Percentiles rank a stretch among this genome's conserved stretches.
These are phyloP conservation scores for Rhagoletis pomonella DNA, from an alignment of 1,140 invertebrate species.

Conservation along the genomic window DNA sequence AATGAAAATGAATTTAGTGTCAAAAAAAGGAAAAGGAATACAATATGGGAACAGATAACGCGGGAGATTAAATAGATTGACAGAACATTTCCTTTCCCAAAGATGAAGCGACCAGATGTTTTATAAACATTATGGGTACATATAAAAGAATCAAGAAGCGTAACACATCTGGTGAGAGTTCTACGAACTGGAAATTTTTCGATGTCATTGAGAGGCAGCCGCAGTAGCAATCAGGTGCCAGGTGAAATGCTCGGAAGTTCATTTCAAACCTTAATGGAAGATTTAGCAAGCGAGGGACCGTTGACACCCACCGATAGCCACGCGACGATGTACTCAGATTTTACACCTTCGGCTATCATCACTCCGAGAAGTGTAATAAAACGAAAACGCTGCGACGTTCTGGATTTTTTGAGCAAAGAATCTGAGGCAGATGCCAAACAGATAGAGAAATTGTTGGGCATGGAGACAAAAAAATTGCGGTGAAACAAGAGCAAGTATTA, in stretches of 20 bases:
- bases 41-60: neutral
- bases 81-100: no score
- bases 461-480: neutral
- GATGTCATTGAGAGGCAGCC: no score
- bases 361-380: no score
- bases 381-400: no score
- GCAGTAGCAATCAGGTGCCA: no score
- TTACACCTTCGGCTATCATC: no score
- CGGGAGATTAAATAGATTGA: neutral
- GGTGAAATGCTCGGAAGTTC: no score
- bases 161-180: neutral
- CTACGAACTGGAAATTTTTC: neutral
- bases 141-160: neutral
- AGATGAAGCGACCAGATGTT: neutral
- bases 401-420: neutral
- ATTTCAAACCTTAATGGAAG: no score
- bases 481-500: neutral
- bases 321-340: no score
- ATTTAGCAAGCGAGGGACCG: no score
- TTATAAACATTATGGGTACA: neutral
- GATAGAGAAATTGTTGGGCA: neutral
- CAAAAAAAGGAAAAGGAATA: neutral
- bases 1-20: neutral
- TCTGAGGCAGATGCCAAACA: slow-evolving; percentile 20
- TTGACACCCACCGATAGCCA: no score